These are phyloP conservation scores for Campylorhamphus procurvoides DNA, from an alignment of 2,113 vertebrate species.

Conservation along the genomic window DNA sequence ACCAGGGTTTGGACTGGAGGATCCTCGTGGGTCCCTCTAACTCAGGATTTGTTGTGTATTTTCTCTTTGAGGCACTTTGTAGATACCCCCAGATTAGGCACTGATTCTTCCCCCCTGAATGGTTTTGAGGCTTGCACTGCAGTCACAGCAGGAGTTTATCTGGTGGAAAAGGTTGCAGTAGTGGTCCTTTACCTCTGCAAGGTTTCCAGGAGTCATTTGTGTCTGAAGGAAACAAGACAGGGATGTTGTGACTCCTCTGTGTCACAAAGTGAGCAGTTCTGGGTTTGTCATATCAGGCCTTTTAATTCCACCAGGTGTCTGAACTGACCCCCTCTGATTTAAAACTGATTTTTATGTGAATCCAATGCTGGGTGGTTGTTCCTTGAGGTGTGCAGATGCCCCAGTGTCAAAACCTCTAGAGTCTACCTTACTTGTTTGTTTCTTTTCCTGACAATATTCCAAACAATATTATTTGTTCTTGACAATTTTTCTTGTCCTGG, in stretches of 20 bases:
- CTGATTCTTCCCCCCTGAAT: neutral
- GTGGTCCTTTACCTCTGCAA: neutral
- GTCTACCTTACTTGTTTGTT: neutral
- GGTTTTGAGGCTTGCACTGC: neutral
- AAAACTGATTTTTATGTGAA: neutral
- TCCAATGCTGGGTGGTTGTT: neutral
- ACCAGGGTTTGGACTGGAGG: neutral
- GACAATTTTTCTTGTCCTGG: neutral
- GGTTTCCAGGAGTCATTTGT: neutral
- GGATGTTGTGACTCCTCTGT: neutral
- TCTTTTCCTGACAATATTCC: neutral
- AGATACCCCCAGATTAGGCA: neutral
- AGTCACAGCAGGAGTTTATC: neutral
- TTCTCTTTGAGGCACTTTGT: neutral
- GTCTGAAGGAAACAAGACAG: neutral
- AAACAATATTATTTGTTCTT: neutral
- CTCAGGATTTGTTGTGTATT: neutral
- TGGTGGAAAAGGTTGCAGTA: neutral
- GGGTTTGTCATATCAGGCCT: neutral
- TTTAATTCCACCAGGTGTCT: neutral
- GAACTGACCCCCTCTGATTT: neutral
- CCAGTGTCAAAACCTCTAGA: neutral
- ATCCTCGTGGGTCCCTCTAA: neutral
- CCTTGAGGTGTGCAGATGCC: neutral
- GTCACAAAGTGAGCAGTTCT: neutral